Evolutionary conservation across 2,113 vertebrate species (phyloP), one percentile per base, ranked within the genome.

Genomic region (Onychostruthus taczanowskii): DNA sequence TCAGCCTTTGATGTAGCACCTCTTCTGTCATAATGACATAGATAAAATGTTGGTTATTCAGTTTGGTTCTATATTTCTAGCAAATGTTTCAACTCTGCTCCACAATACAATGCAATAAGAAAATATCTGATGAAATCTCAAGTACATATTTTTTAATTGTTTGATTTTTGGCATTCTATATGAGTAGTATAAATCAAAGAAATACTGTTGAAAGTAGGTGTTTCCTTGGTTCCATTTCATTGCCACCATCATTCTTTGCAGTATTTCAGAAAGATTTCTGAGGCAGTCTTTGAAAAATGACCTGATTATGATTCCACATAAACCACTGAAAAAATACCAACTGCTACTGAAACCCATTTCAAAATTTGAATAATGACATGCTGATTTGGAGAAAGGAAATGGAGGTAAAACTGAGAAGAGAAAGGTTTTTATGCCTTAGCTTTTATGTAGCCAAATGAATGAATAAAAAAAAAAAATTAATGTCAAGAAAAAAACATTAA

Each of bases 331-430:
- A 94, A 96, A 94, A 85, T 66, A 50, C 69, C 62, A 83, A 66
- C 69, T 72, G 53, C 73, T 77, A 67, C 73, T 66, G 77, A 93
- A 96, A 91, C 30, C 22, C 52, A 87, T 69, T 95, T 89, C 37
- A 87, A 85, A 96, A 92, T 77, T 74, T 90, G 91, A 95, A 80
- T 89, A 89, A 89, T 83, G 43, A 61, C 72, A 75, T 59, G 53
- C 59, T 89, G 79, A 90, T 94, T 84, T 89, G 67, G 66, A 86
- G 56, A 74, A 92, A 90, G 47, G 55, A 85, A 94, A 87, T 33
- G 37, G n/a, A 75, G 20, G 35, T 66, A 83, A 85, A 89, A 89
- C 22, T 35, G 47, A 87, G 76, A 79, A 93, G 16, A 41, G 77
- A 76, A 74, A 33, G 3, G 44, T 56, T 67, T 74, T 92, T 84